phyloP scores from a whole-genome alignment of 1,140 invertebrate genomes.

The Cydia strobilella region DNA sequence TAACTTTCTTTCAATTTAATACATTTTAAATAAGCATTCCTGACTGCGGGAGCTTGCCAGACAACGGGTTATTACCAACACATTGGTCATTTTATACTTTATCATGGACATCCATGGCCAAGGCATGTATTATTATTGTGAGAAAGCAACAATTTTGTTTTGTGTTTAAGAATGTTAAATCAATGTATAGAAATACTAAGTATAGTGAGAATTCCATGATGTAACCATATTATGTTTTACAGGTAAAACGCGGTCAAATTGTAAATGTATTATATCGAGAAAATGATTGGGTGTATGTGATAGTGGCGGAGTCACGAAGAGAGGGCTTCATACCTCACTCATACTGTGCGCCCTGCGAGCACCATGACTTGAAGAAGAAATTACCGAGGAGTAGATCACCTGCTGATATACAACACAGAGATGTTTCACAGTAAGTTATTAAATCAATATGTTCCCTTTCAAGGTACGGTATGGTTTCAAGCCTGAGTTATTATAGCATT shows the following conservation, averaged over 20 bases:
- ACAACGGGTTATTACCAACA: too few relatives aligned
- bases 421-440: slow-evolving; percentile 77
- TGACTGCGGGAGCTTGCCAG: too few relatives aligned
- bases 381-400: slow-evolving; percentile 82
- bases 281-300: slow-evolving; percentile 98
- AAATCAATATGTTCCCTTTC: background rate
- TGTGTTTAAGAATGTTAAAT: too few relatives aligned
- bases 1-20: too few relatives aligned
- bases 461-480: too few relatives aligned
- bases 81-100: too few relatives aligned
- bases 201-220: too few relatives aligned
- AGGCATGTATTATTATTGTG: too few relatives aligned
- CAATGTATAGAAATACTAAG: too few relatives aligned
- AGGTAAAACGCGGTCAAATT: slow-evolving; percentile 86
- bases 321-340: slow-evolving; percentile 98
- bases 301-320: slow-evolving; percentile 91
- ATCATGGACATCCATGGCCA: too few relatives aligned
- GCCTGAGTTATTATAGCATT: background rate
- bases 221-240: slow-evolving; percentile 39
- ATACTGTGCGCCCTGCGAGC: slow-evolving; percentile 91
- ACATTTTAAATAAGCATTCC: too few relatives aligned
- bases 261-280: slow-evolving; percentile 96
- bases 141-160: too few relatives aligned
- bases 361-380: slow-evolving; percentile 86
- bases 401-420: slow-evolving; percentile 79